Evolutionary conservation across 92 coral and sea anemone genomes (phyloP), one percentile per base, ranked within the genome.

Genomic region (Paramuricea clavata): DNA sequence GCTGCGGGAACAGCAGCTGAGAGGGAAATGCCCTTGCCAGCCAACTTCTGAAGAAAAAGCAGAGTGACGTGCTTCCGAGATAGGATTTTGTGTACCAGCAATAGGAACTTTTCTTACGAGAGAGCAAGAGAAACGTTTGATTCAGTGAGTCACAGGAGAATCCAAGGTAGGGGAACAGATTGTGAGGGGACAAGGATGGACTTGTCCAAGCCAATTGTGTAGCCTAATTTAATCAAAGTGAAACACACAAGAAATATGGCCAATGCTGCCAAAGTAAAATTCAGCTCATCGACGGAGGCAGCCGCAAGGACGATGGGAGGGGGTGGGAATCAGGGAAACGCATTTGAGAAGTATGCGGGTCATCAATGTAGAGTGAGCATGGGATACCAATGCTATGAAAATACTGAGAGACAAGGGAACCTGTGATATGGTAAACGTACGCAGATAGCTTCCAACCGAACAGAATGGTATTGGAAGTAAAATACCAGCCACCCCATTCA

Each of bases 1-100:
- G 93, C 90, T 19, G 88, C 86, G 2, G 93, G 89, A 57, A 87
- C 78, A 5, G 89, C 89, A 28, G 83, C 16, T 13, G 88, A 62
- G 49, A 87, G 4, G 13, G 93, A 81, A 31, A 49, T 49, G 60
- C 88, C 86, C 65, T 90, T 90, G 1, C 74, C 74, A 30, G 74
- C 15, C 15, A 71, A 15, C 5, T 71, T 71, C 77, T 71, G 77
- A 21, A 71, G 1, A 0, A 7, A 1, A 35, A 33, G 17, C 70
- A 62, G 21, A 11, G 35, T 6, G 21, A 8, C 35, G 33, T 21
- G 31, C 33, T 21, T 22, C 3, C 3, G 17, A 8, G 17, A 62
- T 0, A 30, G 34, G 5, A 26, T 27, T 31, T 8, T 31, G 13
- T 25, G 12, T 17, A 62, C 6, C 10, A 13, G 33, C 17, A 25